Conservation (phyloP, 2,113 vertebrate genomes). For the Carettochelys insculpta region DNA sequence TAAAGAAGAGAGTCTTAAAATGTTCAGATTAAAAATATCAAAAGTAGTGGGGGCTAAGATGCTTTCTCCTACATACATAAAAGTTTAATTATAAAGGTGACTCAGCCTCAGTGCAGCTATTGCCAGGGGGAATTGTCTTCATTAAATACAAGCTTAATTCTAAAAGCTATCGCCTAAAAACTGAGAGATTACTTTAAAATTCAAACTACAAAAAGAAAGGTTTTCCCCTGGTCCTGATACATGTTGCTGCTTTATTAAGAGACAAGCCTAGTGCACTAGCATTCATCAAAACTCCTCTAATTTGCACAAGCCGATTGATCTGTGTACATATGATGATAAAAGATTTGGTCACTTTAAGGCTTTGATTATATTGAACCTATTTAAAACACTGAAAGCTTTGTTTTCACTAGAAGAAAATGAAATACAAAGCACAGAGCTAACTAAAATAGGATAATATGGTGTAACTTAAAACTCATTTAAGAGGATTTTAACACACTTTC, state of each 20-base stretch:
- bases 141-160: conserved; percentile 37
- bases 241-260: not conserved
- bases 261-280: not conserved
- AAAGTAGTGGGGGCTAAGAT: conserved; percentile 16
- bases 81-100: conserved; percentile 43
- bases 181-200: conserved; percentile 9
- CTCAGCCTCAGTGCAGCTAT: conserved; percentile 30
- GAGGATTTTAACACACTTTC: conserved; percentile 37
- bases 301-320: not conserved
- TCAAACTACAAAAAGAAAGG: conserved; percentile 24
- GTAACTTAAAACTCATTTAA: conserved; percentile 57
- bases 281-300: not conserved
- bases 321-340: not conserved
- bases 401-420: conserved; percentile 53
- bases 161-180: conserved; percentile 28
- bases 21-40: conserved; percentile 25
- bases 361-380: conserved; percentile 40
- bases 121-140: conserved; percentile 55
- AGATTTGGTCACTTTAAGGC: conserved; percentile 33
- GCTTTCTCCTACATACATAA: conserved; percentile 16
- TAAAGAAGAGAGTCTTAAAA: conserved; percentile 25
- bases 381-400: conserved; percentile 36
- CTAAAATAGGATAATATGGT: conserved; percentile 54
- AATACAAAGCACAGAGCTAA: conserved; percentile 53
- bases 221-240: conserved; percentile 1